A percentile compares a stretch with the other conserved stretches of the same genome.
Conservation (phyloP, 2,797 vertebrate genomes). For the Microctenopoma lineatum region DNA sequence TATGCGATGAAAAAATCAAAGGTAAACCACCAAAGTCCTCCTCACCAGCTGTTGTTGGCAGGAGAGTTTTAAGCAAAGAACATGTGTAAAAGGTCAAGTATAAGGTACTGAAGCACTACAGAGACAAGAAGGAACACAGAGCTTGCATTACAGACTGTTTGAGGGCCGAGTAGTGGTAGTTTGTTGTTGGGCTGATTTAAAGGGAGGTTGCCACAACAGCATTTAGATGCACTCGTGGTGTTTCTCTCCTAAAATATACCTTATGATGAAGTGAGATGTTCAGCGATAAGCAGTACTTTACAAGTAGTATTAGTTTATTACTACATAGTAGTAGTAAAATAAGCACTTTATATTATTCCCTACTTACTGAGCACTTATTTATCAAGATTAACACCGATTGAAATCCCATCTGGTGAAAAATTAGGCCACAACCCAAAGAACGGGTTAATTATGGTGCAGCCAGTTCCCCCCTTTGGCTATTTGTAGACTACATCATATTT, state of each 20-base stretch:
- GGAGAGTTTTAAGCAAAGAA: constrained; percentile 1
- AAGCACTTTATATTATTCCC: not conserved
- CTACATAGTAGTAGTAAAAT: not conserved
- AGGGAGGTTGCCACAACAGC: constrained; percentile 12
- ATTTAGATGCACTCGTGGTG: not conserved
- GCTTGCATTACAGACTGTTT: not conserved
- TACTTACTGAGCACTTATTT: not conserved
- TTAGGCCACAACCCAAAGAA: constrained; percentile 1
- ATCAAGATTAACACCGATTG: not conserved
- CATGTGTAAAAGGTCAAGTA: not conserved
- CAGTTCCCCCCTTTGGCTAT: not conserved
- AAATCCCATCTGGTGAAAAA: not conserved
- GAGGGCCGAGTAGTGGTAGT: too few relatives aligned
- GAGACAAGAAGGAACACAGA: not conserved
- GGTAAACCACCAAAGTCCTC: constrained; percentile 43
- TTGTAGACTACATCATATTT: constrained; percentile 6
- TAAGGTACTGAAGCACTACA: too few relatives aligned
- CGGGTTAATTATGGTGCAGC: constrained; percentile 2
- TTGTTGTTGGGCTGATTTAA: constrained; percentile 1
- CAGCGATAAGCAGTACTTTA: not conserved
- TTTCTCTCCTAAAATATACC: constrained; percentile 1
- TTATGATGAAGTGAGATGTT: not conserved
- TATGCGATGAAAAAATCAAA: constrained; percentile 30
- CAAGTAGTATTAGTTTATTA: not conserved
- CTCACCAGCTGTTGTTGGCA: not conserved